Percentiles rank a stretch among this genome's conserved stretches.
phyloP scores from a whole-genome alignment of 1,140 invertebrate species.

The Neuroterus valhalla region DNA sequence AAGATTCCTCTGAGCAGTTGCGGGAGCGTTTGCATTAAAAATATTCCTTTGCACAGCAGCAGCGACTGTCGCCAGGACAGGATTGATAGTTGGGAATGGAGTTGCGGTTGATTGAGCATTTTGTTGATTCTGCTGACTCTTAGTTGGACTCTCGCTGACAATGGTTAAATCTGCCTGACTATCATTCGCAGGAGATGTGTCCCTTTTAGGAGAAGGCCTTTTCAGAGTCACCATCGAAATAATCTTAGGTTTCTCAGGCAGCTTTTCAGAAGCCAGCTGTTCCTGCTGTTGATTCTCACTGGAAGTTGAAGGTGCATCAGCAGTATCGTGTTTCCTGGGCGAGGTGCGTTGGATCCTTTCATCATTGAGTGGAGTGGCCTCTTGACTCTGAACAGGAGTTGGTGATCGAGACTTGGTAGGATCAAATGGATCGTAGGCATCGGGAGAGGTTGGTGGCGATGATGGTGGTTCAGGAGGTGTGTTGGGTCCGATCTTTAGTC shows the following conservation, averaged over 20 bases:
- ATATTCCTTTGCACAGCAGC: conserved; percentile 71
- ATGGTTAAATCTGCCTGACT: conserved; percentile 53
- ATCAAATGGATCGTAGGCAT: conserved; percentile 91
- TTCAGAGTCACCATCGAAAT: conserved; percentile 73
- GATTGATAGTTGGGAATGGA: conserved; percentile 68
- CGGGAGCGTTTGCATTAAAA: conserved; percentile 59
- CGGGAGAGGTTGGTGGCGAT: conserved; percentile 80
- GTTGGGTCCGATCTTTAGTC: conserved; percentile 78
- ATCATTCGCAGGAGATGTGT: conserved; percentile 52
- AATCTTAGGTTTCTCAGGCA: conserved; percentile 69
- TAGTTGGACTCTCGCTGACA: conserved; percentile 56
- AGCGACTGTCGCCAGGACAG: conserved; percentile 71
- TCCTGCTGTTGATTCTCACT: conserved; percentile 57
- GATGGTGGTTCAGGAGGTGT: conserved; percentile 80
- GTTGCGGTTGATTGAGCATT: conserved; percentile 53
- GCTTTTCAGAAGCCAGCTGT: conserved; percentile 55
- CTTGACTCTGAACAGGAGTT: conserved; percentile 74
- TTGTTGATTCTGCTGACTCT: conserved; percentile 58
- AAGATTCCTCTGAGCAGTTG: conserved; percentile 63
- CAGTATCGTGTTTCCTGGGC: conserved; percentile 62
- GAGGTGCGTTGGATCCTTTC: conserved; percentile 59
- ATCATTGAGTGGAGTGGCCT: conserved; percentile 62
- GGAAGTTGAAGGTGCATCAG: conserved; percentile 39
- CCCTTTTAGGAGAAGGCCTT: conserved; percentile 63
- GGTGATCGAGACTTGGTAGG: conserved; percentile 87